A percentile compares a stretch with the other conserved stretches of the same genome.
Evolutionary conservation across 2,888 invertebrate species (phyloP).

Genomic region (Pristionchus entomophagus): DNA sequence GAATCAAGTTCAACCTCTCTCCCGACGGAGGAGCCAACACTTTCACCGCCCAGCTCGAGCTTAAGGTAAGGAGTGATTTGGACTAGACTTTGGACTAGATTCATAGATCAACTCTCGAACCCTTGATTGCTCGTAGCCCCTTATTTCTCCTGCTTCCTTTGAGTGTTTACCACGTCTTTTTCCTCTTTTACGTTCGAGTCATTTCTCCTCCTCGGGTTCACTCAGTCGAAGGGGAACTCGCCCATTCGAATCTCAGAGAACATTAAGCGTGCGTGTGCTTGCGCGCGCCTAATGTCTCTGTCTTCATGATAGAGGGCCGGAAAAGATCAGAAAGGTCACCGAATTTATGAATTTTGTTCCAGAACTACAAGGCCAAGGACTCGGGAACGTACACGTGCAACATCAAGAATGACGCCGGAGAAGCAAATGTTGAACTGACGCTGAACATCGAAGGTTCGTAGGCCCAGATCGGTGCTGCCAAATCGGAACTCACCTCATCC

Average conservation of each 20-base stretch:
- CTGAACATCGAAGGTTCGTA: conserved; percentile 96
- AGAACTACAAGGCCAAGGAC: conserved; percentile 77
- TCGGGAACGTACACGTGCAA: conserved; percentile 95
- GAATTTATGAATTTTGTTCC: too few species aligned
- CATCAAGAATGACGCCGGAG: conserved; percentile 95
- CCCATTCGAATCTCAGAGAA: conserved; percentile 24
- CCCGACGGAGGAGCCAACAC: conserved; percentile 72
- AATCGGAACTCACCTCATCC: too few species aligned
- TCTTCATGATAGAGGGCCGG: neutral
- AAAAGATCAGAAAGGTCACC: neutral
- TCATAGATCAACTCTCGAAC: neutral
- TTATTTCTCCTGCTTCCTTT: neutral
- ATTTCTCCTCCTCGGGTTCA: conserved; percentile 30
- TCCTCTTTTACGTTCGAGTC: neutral
- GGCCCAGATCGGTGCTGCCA: too few species aligned
- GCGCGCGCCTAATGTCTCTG: neutral
- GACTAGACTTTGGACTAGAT: neutral
- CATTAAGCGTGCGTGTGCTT: neutral
- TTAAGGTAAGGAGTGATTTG: conserved; percentile 65
- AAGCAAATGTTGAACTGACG: conserved; percentile 95
- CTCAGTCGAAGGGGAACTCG: neutral
- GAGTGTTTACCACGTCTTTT: conserved; percentile 6
- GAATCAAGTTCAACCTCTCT: conserved; percentile 74
- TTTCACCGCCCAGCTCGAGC: conserved; percentile 73
- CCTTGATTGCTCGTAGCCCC: neutral